Evolutionary conservation across 37 sponge, comb jelly and placozoan species (phyloP).

Genomic region (Ephydatia muelleri): DNA sequence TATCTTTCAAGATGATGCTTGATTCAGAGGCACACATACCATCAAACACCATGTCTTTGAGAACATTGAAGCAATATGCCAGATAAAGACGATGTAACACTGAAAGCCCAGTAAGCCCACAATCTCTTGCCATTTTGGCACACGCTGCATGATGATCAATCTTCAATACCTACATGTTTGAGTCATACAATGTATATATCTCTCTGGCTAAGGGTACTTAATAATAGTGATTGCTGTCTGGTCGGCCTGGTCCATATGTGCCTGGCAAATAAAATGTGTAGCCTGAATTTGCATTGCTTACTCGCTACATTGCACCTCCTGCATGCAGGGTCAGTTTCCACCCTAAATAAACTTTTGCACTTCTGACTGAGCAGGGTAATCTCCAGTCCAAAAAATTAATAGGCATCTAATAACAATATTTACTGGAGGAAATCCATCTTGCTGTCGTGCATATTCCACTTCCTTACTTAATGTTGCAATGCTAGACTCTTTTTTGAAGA

Average conservation of each 20-base stretch:
- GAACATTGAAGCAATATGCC: background rate
- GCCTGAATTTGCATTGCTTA: background rate
- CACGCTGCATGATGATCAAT: slow-evolving; percentile 7
- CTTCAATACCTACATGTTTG: background rate
- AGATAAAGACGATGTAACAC: slow-evolving; percentile 9
- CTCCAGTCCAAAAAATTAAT: slow-evolving; percentile 31
- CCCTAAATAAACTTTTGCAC: slow-evolving; percentile 24
- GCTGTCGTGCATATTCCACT: slow-evolving; percentile 3
- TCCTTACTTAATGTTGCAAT: too few relatives aligned
- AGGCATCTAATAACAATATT: background rate
- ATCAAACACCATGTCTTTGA: slow-evolving; percentile 34
- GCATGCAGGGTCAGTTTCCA: slow-evolving; percentile 14
- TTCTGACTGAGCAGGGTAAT: slow-evolving; percentile 33
- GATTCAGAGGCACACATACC: slow-evolving; percentile 5
- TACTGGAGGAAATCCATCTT: slow-evolving; percentile 14
- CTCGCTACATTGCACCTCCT: slow-evolving; percentile 4
- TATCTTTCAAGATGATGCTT: background rate
- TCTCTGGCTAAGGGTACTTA: background rate
- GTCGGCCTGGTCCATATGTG: background rate
- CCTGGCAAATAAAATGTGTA: background rate
- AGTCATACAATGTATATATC: background rate
- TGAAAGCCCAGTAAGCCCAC: slow-evolving; percentile 9
- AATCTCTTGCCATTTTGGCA: slow-evolving; percentile 18
- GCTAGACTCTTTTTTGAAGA: too few relatives aligned
- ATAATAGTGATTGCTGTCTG: slow-evolving; percentile 15